Percentiles rank a stretch among this genome's conserved stretches.
Conservation (phyloP, 2,888 invertebrate genomes). For the Parapristionchus giblindavisi region DNA sequence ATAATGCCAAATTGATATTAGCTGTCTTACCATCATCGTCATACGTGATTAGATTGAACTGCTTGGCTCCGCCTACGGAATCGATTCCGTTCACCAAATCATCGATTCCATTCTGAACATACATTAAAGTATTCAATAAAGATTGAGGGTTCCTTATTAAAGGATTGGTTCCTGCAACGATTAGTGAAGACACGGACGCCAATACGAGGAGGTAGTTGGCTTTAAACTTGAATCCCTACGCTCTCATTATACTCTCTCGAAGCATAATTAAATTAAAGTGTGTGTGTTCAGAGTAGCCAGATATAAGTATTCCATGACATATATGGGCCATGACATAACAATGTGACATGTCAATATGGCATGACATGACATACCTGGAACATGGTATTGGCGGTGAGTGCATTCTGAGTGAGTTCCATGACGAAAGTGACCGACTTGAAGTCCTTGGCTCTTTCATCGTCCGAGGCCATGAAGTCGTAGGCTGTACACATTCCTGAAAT, state of each 20-base stretch:
- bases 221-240: too few relatives aligned
- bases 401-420: slow-evolving; percentile 24
- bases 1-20: not conserved
- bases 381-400: slow-evolving; percentile 25
- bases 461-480: not conserved
- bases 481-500: slow-evolving; percentile 16
- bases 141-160: not conserved
- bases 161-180: not conserved
- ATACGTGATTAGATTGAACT: slow-evolving; percentile 31
- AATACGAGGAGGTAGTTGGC: too few relatives aligned
- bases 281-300: too few relatives aligned
- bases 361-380: slow-evolving; percentile 5
- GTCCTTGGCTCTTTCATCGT: slow-evolving; percentile 5
- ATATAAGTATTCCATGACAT: too few relatives aligned
- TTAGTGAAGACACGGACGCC: not conserved
- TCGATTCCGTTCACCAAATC: slow-evolving; percentile 23
- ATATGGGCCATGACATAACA: too few relatives aligned
- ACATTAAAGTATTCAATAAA: not conserved
- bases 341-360: too few relatives aligned
- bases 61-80: slow-evolving; percentile 20
- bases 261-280: too few relatives aligned
- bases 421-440: slow-evolving; percentile 30
- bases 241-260: too few relatives aligned
- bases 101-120: not conserved
- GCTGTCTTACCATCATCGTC: slow-evolving; percentile 11